Evolutionary conservation across 2,888 invertebrate genomes (phyloP), one percentile per base, ranked within the genome.

Genomic region (Allacma fusca): DNA sequence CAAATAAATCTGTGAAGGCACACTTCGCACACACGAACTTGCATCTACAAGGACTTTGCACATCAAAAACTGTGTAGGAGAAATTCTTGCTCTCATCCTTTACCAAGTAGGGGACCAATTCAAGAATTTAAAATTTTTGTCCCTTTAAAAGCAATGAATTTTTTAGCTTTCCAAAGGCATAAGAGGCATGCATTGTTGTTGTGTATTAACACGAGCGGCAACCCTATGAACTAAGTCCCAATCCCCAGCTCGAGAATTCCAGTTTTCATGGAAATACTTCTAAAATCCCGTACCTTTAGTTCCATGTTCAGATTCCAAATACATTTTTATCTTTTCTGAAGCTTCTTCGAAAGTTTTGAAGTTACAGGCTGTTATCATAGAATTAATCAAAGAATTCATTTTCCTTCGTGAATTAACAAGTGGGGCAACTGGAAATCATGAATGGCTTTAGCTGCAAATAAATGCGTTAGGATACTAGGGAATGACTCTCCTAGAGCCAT

Each of bases 121-220:
- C 73, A 78, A 24, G 76, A 69, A 13, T 78, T 78, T 1, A 83
- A 62, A 7, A 73, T 76, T 59, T 79, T 80, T 12, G 83, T 83
- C 13, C 83, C 83, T 76, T 82, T 83, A 69, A 83, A 83, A 24
- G 80, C 75, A n/a, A 83, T 80, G 71, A 83, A 83, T 82, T 83
- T 75, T 79, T 79, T 12, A 83, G 75, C 50, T 79, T 82, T 1
- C 75, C 64, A 67, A 83, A 83, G 0, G 78, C 71, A 7, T 83
- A 80, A 12, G 82, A 78, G 19, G 74, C 79, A 19, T 79, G 80
- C 2, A 81, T 57, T n/a, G n/a, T n/a, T n/a, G n/a, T n/a, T n/a
- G n/a, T 13, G 81, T 79, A 62, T 83, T 83, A 0, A 77, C 75
- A 16, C 68, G 74, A 1, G 78, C 59, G 81, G 77, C 12, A 79